Evolutionary conservation across 2,113 vertebrate genomes (phyloP), one percentile per base, ranked within the genome.

Genomic region (Myocastor coypus): DNA sequence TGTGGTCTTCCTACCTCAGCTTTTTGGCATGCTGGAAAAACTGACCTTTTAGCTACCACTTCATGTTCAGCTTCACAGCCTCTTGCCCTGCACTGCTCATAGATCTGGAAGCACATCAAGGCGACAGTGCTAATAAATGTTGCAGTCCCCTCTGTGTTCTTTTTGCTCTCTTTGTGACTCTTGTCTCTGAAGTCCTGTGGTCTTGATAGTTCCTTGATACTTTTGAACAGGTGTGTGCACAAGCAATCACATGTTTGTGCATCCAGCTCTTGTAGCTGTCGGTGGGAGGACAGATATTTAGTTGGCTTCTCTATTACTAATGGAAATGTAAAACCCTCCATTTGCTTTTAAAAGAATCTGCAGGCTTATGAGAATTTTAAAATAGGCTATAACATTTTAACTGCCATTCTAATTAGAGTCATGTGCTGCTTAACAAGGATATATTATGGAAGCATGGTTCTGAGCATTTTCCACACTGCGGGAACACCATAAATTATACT

Each of bases 341-440:
- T 71, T 83, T 82, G 40, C 71, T 92, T 94, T 92, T 77, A n/a
- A 61, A 94, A 84, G 10, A 66, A 26, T 59, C 86, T 85, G 83
- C 16, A 34, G 37, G 80, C 55, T 78, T 46, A 37, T 24, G 69
- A 75, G 46, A 63, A 40, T 69, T 89, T 83, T 30, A 24, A 77
- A 50, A 37, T 24, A 5, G 19, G 22, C 26, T 42, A 0, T 42
- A 42, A 5, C 32, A 26, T 52, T 34, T 69, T 19, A 86, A 63
- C 42, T 32, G 46, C 50, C 7, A 2, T 89, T 91, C 46, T 87
- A 30, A 89, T 63, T 24, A 16, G 14, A 50, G 28, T 52, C 78
- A 16, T 2, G 37, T 11, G 11, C 57, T 6, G 14, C 68, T 87
- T 57, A 57, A 71, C 6, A 16, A 66, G 83, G 61, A 42, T 68